Base-by-base conservation (phyloP, 92 coral and sea anemone genomes). In the Parazoanthus atlanticus region DNA sequence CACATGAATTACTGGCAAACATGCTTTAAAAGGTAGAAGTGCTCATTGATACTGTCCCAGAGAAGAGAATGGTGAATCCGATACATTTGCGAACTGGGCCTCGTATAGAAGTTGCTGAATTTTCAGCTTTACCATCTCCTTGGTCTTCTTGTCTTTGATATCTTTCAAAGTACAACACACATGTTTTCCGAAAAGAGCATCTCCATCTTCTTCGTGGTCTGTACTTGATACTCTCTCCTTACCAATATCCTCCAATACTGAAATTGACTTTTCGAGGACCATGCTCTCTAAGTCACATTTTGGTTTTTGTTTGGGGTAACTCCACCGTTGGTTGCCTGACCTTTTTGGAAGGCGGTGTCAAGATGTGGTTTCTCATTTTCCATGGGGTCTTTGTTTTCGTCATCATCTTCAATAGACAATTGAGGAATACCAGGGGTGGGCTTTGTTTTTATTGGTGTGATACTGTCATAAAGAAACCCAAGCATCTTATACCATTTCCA, bases 21-120 rank as follows among this genome's bases (percentile, higher is more conserved):
- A 78, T 78, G 33, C 29, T 71, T 71, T 26, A 71, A 71, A 71
- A 81, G 19, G 25, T n/a, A 1, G 11, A 23, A 36, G 4, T 58
- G 1, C 8, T 64, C 33, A 81, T 64, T 61, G 74, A 81, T 61
- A 81, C 74, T 61, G 85, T 23, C 85, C 54, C 41, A 81, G 46
- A 81, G 74, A 81, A 81, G 74, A 81, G 33, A 81, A 81, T 81
- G 85, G 85, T 61, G 85, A 81, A 10, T 81, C 85, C 85, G 74
- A 81, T 64, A 61, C 52, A 81, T 31, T 81, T 61, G 74, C 88
- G 82, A 91, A 91, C 74, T 93, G 95, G 32, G 95, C 90, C 82
- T 93, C 91, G 88, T 84, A 90, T 33, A 93, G 87, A 89, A 90
- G 89, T 67, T 88, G 90, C 81, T 90, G 90, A 71, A 93, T 91